Conservation (phyloP, 2,888 invertebrate genomes). For the Diabrotica balteata region DNA sequence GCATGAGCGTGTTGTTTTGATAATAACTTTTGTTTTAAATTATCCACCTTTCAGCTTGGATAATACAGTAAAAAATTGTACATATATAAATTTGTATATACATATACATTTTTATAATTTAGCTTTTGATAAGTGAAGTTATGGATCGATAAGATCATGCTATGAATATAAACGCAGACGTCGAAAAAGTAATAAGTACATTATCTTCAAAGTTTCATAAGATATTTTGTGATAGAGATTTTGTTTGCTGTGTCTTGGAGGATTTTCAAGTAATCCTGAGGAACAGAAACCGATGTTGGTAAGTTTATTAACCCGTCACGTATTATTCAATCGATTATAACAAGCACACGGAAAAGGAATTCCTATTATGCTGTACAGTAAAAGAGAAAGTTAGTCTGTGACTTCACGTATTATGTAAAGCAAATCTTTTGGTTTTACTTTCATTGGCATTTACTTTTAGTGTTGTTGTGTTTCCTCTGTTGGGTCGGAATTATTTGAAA, state of each 20-base stretch:
- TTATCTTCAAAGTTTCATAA: conserved; percentile 51
- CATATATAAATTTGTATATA: no score
- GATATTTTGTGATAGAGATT: conserved; percentile 53
- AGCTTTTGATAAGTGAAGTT: no score
- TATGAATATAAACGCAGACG: conserved; percentile 47
- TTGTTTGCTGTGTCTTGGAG: conserved; percentile 50
- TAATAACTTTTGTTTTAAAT: no score
- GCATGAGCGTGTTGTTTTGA: no score
- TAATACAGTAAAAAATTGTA: no score
- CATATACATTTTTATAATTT: no score
- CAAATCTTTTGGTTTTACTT: conserved; percentile 55
- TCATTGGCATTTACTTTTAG: conserved; percentile 56
- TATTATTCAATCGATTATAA: conserved; percentile 30
- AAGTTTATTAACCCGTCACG: conserved; percentile 26
- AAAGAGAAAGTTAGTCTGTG: conserved; percentile 58
- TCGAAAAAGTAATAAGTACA: conserved; percentile 49
- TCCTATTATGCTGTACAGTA: conserved; percentile 43
- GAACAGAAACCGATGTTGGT: conserved; percentile 49
- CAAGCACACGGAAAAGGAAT: conserved; percentile 52
- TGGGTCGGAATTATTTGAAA: conserved; percentile 54
- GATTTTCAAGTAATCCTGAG: conserved; percentile 48
- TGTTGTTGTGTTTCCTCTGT: conserved; percentile 52
- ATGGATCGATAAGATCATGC: conserved; percentile 26
- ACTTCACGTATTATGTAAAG: conserved; percentile 60
- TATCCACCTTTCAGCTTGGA: no score